Percentiles rank a stretch among this genome's conserved stretches.
Evolutionary conservation across 2,113 vertebrate genomes (phyloP).

Genomic region (Eleginops maclovinus): DNA sequence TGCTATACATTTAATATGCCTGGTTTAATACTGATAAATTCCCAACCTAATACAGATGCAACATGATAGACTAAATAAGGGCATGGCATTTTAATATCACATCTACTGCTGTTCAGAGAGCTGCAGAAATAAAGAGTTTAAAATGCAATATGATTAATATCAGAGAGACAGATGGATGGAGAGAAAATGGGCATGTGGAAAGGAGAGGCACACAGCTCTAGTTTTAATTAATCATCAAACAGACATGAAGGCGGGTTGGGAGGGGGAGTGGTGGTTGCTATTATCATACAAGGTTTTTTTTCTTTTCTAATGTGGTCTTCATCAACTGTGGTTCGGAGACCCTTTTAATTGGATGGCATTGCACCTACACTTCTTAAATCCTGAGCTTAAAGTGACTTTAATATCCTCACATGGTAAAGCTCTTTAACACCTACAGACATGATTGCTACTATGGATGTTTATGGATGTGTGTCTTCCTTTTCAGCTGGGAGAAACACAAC

Average conservation of each 20-base stretch:
- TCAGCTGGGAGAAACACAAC: conserved; percentile 96
- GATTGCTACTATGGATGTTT: background rate
- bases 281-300: background rate
- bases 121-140: conserved; percentile 4
- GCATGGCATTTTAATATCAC: conserved; percentile 4
- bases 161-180: conserved; percentile 23
- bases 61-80: conserved; percentile 2
- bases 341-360: conserved; percentile 9
- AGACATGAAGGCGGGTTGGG: background rate
- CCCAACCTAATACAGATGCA: background rate
- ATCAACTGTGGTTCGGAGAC: conserved; percentile 12
- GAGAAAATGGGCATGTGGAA: conserved; percentile 32
- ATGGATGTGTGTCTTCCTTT: conserved; percentile 50
- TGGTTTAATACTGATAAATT: background rate
- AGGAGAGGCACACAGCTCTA: conserved; percentile 9
- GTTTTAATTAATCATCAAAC: conserved; percentile 43
- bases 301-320: conserved; percentile 17
- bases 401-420: background rate
- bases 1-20: background rate
- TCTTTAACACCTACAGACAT: background rate
- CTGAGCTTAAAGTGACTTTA: background rate
- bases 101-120: conserved; percentile 6
- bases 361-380: background rate
- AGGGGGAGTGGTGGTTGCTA: background rate
- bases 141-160: background rate